Conservation (phyloP, 2,797 vertebrate species). For the Molossus molossus region DNA sequence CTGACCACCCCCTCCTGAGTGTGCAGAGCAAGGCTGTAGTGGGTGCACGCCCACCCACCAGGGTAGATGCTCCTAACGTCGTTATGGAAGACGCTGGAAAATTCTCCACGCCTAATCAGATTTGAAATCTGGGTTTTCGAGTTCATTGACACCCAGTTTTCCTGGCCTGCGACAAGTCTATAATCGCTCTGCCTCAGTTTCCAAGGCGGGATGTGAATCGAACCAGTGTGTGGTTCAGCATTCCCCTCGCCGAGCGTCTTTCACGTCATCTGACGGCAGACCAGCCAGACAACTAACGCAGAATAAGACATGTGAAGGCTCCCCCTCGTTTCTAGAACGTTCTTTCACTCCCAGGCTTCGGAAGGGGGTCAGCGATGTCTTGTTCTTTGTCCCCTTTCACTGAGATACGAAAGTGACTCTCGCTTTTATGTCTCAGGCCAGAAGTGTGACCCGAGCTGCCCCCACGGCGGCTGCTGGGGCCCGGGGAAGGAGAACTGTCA, state of each 20-base stretch:
- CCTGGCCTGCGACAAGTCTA: accelerated
- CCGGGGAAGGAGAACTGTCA: slow-evolving; percentile 95
- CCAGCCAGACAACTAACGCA: no score
- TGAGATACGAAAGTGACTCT: neutral
- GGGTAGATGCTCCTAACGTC: accelerated
- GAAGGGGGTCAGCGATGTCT: accelerated
- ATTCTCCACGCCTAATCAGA: neutral
- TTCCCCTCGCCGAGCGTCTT: neutral
- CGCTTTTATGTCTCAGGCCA: slow-evolving; percentile 89
- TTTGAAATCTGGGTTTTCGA: no score
- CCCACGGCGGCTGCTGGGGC: slow-evolving; percentile 96
- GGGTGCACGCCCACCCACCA: accelerated
- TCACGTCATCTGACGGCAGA: neutral
- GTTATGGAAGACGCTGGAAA: neutral
- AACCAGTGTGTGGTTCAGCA: neutral
- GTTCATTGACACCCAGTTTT: neutral
- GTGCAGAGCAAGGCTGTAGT: accelerated
- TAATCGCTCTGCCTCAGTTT: neutral
- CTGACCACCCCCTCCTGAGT: no score
- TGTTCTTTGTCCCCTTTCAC: neutral
- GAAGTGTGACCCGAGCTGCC: slow-evolving; percentile 93
- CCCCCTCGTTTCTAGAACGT: neutral
- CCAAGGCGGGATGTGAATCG: neutral
- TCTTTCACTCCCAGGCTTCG: neutral
- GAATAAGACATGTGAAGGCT: neutral